Conservation (phyloP, 2,113 vertebrate species). For the Fukomys damarensis region DNA sequence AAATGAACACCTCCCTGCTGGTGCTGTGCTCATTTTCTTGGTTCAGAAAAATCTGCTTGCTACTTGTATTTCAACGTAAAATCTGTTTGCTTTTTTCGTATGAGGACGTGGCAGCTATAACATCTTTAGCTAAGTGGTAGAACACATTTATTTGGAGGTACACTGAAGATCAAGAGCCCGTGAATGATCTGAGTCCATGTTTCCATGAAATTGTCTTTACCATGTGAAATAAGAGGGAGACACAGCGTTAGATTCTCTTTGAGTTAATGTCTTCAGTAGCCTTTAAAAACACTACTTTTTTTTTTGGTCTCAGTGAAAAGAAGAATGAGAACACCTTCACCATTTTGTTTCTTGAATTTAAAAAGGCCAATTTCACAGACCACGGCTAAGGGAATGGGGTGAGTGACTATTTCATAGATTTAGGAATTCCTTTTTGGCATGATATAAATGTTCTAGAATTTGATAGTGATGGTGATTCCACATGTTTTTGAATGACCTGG, state of each 20-base stretch:
- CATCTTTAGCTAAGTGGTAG: background rate
- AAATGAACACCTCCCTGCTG: background rate
- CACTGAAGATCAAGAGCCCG: background rate
- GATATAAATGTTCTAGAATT: constrained; percentile 2
- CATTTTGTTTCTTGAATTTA: background rate
- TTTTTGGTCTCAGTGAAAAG: background rate
- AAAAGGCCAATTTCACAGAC: background rate
- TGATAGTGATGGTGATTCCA: background rate
- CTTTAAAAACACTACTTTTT: background rate
- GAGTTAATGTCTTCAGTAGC: background rate
- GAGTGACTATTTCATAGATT: background rate
- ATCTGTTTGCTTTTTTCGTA: background rate
- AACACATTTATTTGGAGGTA: background rate
- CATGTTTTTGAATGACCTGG: background rate
- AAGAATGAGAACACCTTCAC: background rate
- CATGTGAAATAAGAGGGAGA: background rate
- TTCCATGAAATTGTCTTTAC: background rate
- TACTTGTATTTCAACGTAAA: constrained; percentile 45
- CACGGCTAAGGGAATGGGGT: background rate
- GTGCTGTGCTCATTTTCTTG: background rate
- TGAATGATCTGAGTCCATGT: background rate
- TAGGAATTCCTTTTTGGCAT: background rate
- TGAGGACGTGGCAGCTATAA: background rate
- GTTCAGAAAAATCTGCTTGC: constrained; percentile 6
- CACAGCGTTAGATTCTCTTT: background rate